Evolutionary conservation across 1,140 invertebrate genomes (phyloP), one percentile per base, ranked within the genome.

Genomic region (Habropoda laboriosa): DNA sequence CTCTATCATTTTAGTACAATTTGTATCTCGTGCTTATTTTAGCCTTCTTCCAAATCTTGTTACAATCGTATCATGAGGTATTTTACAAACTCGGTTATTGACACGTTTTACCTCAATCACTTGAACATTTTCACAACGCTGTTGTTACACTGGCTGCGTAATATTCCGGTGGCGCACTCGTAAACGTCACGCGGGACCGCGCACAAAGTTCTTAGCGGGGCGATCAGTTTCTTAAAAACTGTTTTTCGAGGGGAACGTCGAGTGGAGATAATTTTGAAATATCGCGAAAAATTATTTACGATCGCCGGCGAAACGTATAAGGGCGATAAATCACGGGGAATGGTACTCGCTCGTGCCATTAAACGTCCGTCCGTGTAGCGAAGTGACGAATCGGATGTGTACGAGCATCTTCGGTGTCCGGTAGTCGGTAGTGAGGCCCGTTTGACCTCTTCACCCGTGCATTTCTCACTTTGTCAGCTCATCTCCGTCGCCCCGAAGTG

Each of bases 381-480:
- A 60, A 73, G 27, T 81, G 68, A 73, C 76, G 68, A 73, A 79
- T 78, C 76, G 66, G 38, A 72, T 42, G 68, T 73, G 24, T 38
- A 72, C 35, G 68, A 73, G 68, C 30, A 45, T 63, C 18, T 21
- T 47, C 42, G 45, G 47, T 73, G 38, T 81, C 61, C 82, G 73
- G 83, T 84, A 86, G 79, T 86, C 78, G 68, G 45, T 42, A 58
- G 55, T 67, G 40, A 67, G 57, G 42, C 66, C 72, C 77, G 78
- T 85, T 83, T 80, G 82, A 81, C 66, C 82, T 38, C 61, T 61
- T 72, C 77, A 70, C 76, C 57, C 63, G 38, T 18, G 55, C 86
- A 87, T 87, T 83, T 87, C 77, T 87, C 83, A 87, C 47, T 87
- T 87, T 87, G 86, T 87, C 86, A 87, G 86, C 79, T 87, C 86